These are phyloP conservation scores for Antheraea mylitta DNA, from an alignment of 1,140 invertebrate species.

Conservation along the genomic window DNA sequence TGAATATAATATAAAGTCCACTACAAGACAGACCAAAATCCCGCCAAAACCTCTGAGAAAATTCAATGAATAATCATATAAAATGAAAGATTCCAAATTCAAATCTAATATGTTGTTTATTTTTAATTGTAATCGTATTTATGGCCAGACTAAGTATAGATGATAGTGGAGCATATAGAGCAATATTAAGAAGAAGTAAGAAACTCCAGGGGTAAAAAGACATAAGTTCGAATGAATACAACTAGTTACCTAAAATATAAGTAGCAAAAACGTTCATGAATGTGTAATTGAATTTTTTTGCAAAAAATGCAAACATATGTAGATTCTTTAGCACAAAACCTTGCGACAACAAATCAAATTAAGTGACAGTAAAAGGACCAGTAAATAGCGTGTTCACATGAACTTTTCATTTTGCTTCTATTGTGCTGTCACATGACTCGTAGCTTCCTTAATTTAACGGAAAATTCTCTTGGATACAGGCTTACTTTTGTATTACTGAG, in stretches of 20 bases:
- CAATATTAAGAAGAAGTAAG: too few species aligned
- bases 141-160: too few species aligned
- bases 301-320: conserved; percentile 50
- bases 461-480: neutral
- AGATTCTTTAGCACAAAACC: conserved; percentile 42
- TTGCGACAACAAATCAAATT: conserved; percentile 46
- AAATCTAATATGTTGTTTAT: too few species aligned
- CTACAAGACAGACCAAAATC: too few species aligned
- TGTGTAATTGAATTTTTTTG: neutral
- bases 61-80: too few species aligned
- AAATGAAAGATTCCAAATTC: too few species aligned
- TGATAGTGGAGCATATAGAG: too few species aligned
- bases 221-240: too few species aligned
- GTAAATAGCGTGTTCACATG: conserved; percentile 38
- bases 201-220: too few species aligned
- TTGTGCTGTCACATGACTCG: conserved; percentile 9
- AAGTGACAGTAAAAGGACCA: conserved; percentile 45
- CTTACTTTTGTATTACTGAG: neutral
- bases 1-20: too few species aligned
- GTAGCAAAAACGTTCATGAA: neutral
- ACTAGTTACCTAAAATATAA: neutral
- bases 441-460: neutral
- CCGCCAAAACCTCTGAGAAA: too few species aligned
- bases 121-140: too few species aligned
- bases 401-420: conserved; percentile 16